Percentiles rank a stretch among this genome's conserved stretches.
Evolutionary conservation across 2,113 vertebrate genomes (phyloP).

Genomic region (Trematomus loennbergii): DNA sequence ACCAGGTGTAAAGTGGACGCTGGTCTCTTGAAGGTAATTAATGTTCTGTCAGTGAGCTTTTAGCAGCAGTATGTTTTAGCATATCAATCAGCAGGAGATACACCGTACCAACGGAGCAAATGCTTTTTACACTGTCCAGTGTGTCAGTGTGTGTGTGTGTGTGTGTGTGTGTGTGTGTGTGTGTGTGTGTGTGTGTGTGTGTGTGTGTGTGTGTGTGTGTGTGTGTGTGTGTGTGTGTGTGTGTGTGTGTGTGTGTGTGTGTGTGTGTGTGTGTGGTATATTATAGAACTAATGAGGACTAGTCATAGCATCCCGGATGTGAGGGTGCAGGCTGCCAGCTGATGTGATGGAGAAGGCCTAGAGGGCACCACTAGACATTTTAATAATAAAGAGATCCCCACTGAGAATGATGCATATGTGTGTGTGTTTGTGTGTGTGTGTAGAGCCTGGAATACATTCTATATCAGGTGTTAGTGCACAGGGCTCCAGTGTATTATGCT

Average conservation of each 20-base stretch:
- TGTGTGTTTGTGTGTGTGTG: conserved; percentile 23
- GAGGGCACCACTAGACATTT: conserved; percentile 67
- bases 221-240: too few species aligned
- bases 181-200: too few species aligned
- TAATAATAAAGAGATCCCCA: conserved; percentile 67
- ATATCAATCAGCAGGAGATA: conserved; percentile 51
- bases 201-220: too few species aligned
- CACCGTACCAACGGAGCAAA: conserved; percentile 20
- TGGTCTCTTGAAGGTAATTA: conserved; percentile 33
- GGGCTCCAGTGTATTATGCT: conserved; percentile 1
- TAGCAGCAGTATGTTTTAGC: conserved; percentile 39
- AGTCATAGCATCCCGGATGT: conserved; percentile 38
- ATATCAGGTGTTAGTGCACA: conserved; percentile 22
- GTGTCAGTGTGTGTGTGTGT: too few species aligned
- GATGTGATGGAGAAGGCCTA: conserved; percentile 66
- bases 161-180: background rate
- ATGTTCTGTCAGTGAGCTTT: conserved; percentile 37
- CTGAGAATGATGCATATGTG: conserved; percentile 43
- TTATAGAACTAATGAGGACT: conserved; percentile 63
- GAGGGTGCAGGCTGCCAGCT: conserved; percentile 41
- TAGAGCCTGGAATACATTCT: conserved; percentile 26
- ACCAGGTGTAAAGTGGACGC: conserved; percentile 15
- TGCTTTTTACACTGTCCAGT: conserved; percentile 7
- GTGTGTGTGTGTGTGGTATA: conserved; percentile 10
- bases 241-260: too few species aligned